phyloP scores from a whole-genome alignment of 2,888 invertebrate genomes.

The Melanchra persicariae region DNA sequence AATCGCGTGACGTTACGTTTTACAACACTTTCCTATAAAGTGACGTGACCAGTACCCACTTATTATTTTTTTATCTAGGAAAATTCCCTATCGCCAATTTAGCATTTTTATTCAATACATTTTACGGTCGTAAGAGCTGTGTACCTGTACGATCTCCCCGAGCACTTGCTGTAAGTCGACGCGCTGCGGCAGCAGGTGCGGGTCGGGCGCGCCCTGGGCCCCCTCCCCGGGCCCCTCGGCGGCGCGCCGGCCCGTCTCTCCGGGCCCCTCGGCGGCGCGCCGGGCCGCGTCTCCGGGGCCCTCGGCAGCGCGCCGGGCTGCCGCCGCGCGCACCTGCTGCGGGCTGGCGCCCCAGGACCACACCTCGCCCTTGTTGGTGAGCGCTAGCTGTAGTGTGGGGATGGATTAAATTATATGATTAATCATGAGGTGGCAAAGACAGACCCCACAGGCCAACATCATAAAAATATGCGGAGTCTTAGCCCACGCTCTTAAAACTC shows the following conservation, averaged over 20 bases:
- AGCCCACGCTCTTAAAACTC: too few relatives aligned
- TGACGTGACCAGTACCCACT: too few relatives aligned
- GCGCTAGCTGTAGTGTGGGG: constrained; percentile 73
- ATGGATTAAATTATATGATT: neutral
- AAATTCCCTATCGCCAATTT: too few relatives aligned
- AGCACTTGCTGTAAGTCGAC: constrained; percentile 89
- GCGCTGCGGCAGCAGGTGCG: constrained; percentile 77
- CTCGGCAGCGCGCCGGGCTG: constrained; percentile 82
- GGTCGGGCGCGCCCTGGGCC: constrained; percentile 34
- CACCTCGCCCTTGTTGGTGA: constrained; percentile 84
- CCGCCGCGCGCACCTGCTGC: constrained; percentile 91
- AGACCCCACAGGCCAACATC: neutral
- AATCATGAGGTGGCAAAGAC: neutral
- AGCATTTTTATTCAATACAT: too few relatives aligned
- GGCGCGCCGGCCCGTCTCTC: constrained; percentile 88
- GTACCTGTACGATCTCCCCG: constrained; percentile 36
- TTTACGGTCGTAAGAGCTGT: too few relatives aligned
- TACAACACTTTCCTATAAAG: too few relatives aligned
- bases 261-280: constrained; percentile 92
- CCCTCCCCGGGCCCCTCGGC: constrained; percentile 62
- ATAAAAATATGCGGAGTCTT: neutral
- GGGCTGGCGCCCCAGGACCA: constrained; percentile 92
- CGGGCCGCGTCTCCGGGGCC: constrained; percentile 78
- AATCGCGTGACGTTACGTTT: too few relatives aligned
- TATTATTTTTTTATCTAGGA: too few relatives aligned